phyloP scores from a whole-genome alignment of 2,797 vertebrate genomes.

The Malacoraja senta region DNA sequence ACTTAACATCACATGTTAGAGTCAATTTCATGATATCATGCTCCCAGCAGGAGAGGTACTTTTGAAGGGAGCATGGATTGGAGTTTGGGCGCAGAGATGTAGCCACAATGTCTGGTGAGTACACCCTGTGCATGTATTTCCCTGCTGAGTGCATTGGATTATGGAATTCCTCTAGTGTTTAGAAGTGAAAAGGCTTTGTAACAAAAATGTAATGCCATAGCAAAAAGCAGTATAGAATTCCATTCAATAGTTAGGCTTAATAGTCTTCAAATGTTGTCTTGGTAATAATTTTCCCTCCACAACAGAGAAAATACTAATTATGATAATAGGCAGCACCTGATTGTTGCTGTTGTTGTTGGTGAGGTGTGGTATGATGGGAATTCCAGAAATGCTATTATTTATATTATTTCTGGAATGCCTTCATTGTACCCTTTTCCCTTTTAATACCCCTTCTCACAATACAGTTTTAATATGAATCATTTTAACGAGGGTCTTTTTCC shows the following conservation, averaged over 20 bases:
- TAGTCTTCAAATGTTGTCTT: neutral
- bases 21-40: conserved; percentile 5
- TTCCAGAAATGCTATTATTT: neutral
- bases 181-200: neutral
- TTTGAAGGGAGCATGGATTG: neutral
- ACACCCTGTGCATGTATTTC: neutral
- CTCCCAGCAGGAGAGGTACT: neutral
- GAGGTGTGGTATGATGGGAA: no score
- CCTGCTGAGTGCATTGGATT: neutral
- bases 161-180: neutral
- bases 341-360: neutral
- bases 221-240: neutral
- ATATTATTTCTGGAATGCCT: neutral
- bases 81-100: neutral
- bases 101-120: neutral
- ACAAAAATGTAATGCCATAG: neutral
- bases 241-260: neutral
- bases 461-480: neutral
- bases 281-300: neutral
- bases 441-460: neutral
- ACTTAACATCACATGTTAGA: neutral
- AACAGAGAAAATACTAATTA: neutral
- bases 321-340: neutral
- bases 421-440: neutral
- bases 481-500: neutral